Conservation (phyloP, 2,888 invertebrate genomes). For the Cantharis lateralis region DNA sequence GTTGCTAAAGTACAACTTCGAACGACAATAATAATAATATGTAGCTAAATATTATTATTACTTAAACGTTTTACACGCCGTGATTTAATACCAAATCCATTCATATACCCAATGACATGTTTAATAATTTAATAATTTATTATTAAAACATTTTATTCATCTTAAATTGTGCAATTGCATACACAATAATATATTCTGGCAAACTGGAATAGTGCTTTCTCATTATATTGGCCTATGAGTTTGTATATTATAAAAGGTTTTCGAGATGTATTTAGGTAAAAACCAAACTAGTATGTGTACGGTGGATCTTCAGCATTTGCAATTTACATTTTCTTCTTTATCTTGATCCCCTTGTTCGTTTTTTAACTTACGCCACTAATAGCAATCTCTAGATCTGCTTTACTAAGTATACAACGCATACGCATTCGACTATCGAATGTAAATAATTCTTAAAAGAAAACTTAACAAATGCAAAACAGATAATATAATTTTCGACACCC, state of each 20-base stretch:
- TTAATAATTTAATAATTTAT: neutral
- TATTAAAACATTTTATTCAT: neutral
- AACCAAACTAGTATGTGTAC: neutral
- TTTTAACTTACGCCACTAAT: neutral
- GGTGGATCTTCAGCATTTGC: neutral
- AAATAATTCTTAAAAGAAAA: too few species aligned
- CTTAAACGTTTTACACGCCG: neutral
- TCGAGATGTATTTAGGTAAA: neutral
- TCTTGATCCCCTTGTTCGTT: neutral
- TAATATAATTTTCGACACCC: slow-evolving; percentile 8
- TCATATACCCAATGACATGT: neutral
- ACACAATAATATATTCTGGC: too few species aligned
- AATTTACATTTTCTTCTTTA: neutral
- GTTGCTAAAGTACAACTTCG: slow-evolving; percentile 43
- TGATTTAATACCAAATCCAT: neutral
- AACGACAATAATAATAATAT: slow-evolving; percentile 45
- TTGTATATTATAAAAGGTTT: too few species aligned
- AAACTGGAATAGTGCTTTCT: too few species aligned
- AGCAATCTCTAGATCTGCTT: neutral
- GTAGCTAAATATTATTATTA: slow-evolving; percentile 41
- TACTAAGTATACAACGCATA: too few species aligned
- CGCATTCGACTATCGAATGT: too few species aligned
- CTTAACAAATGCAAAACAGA: too few species aligned
- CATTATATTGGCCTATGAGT: too few species aligned
- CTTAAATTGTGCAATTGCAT: neutral